Conservation (phyloP, 2,113 vertebrate species). For the Pelecanus crispus region DNA sequence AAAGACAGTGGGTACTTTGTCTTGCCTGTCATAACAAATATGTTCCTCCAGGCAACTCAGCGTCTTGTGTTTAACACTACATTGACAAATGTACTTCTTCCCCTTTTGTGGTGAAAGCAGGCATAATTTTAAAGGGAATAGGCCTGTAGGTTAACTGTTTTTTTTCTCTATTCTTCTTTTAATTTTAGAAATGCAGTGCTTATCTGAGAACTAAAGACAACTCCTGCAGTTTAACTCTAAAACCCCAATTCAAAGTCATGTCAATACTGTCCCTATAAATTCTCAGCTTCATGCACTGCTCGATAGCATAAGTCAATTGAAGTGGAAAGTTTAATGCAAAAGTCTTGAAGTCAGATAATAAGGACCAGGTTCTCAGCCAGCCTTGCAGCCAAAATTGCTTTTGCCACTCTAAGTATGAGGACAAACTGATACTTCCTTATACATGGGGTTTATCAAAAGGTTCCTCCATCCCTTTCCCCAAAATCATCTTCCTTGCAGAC, state of each 20-base stretch:
- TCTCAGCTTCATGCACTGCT: not conserved
- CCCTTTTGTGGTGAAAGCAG: not conserved
- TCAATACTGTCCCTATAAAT: not conserved
- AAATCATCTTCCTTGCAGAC: not conserved
- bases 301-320: not conserved
- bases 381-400: not conserved
- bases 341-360: not conserved
- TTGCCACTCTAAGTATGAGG: not conserved
- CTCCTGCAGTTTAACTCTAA: not conserved
- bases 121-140: not conserved
- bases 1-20: slow-evolving; percentile 23
- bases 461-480: not conserved
- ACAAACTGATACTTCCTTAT: not conserved
- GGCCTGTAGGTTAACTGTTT: not conserved
- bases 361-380: not conserved
- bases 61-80: not conserved
- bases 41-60: slow-evolving; percentile 1
- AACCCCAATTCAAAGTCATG: not conserved
- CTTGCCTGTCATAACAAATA: slow-evolving; percentile 50
- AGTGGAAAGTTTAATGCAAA: not conserved
- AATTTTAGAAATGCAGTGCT: not conserved
- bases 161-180: not conserved
- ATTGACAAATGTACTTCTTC: not conserved
- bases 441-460: not conserved
- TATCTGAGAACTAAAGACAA: not conserved